These are phyloP conservation scores for Hypolimnas misippus DNA, from an alignment of 2,888 invertebrate species.

Conservation along the genomic window DNA sequence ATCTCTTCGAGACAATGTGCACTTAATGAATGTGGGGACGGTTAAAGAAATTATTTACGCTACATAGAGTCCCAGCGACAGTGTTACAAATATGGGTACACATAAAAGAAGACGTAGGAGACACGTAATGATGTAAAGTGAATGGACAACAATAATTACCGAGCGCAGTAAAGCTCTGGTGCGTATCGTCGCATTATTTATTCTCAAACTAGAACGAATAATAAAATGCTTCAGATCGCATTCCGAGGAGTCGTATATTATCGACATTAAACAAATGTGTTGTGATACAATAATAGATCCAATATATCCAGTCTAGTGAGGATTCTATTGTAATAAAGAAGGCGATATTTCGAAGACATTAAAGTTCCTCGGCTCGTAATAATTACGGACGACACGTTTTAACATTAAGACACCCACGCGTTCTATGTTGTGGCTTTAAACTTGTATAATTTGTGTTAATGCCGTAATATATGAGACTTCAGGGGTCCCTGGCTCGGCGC, in stretches of 20 bases:
- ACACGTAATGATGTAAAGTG: constrained; percentile 78
- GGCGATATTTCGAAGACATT: constrained; percentile 80
- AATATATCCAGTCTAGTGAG: constrained; percentile 70
- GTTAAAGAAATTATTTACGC: constrained; percentile 79
- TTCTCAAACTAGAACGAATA: constrained; percentile 38
- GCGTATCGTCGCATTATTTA: constrained; percentile 75
- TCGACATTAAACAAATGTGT: constrained; percentile 64
- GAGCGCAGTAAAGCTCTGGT: constrained; percentile 66
- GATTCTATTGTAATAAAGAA: constrained; percentile 79
- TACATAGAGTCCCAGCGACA: constrained; percentile 60
- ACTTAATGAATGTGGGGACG: constrained; percentile 73
- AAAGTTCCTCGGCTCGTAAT: constrained; percentile 80
- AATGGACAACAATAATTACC: constrained; percentile 79
- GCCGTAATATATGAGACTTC: constrained; percentile 82
- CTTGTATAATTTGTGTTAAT: constrained; percentile 84
- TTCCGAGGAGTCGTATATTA: constrained; percentile 51
- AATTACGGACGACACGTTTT: constrained; percentile 83
- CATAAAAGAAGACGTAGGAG: constrained; percentile 76
- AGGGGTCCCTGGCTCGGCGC: constrained; percentile 65
- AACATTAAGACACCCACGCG: constrained; percentile 81
- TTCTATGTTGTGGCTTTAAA: constrained; percentile 80
- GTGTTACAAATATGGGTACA: constrained; percentile 62
- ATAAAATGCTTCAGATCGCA: constrained; percentile 41
- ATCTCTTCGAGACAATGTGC: constrained; percentile 68
- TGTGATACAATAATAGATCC: constrained; percentile 68